These are phyloP conservation scores for Chaetogeoica ovagalla DNA, from an alignment of 2,888 invertebrate genomes.

Conservation along the genomic window DNA sequence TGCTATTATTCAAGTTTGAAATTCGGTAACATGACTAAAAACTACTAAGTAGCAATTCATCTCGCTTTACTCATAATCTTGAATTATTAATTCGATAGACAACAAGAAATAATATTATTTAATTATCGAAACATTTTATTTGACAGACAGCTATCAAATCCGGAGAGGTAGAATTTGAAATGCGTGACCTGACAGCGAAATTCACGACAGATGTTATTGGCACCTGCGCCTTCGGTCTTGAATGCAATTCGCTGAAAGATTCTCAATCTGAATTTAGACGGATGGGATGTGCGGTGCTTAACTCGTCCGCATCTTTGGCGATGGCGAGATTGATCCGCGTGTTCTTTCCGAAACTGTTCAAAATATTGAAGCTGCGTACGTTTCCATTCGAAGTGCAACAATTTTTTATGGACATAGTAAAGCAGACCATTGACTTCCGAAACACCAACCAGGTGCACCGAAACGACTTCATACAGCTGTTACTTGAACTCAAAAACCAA, in stretches of 20 bases:
- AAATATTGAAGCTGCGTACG: constrained; percentile 55
- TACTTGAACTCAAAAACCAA: constrained; percentile 46
- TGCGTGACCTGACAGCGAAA: constrained; percentile 60
- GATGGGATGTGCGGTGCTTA: constrained; percentile 59
- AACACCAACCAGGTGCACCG: constrained; percentile 56
- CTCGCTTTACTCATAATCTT: neutral
- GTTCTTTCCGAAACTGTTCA: constrained; percentile 56
- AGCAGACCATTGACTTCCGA: constrained; percentile 57
- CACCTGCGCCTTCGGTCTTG: constrained; percentile 62
- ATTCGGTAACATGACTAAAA: too few species aligned
- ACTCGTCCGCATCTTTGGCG: constrained; percentile 58
- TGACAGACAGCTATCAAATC: constrained; percentile 39
- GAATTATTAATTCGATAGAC: too few species aligned
- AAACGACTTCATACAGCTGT: constrained; percentile 57
- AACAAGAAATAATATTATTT: too few species aligned
- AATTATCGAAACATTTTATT: neutral
- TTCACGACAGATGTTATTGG: constrained; percentile 64
- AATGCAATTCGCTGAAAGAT: constrained; percentile 60
- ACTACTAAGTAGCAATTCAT: too few species aligned
- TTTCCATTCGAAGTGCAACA: constrained; percentile 56
- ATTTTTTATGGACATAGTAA: constrained; percentile 57
- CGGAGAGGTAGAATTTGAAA: constrained; percentile 58
- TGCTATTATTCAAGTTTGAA: too few species aligned
- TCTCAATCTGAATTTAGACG: constrained; percentile 60
- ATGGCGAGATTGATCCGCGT: constrained; percentile 54